These are phyloP conservation scores for Homarus americanus DNA, from an alignment of 1,140 invertebrate species.

Conservation along the genomic window DNA sequence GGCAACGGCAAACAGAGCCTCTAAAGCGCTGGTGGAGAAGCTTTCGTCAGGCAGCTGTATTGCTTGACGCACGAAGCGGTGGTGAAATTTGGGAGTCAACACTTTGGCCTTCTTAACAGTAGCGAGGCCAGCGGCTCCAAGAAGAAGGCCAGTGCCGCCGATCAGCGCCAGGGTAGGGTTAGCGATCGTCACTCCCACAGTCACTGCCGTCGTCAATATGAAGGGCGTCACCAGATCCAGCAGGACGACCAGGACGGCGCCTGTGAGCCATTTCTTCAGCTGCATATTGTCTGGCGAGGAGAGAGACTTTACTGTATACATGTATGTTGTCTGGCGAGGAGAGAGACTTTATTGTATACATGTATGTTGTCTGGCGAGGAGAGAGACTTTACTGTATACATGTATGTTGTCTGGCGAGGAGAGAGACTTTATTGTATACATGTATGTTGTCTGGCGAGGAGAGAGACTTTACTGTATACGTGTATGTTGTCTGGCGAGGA, in stretches of 20 bases:
- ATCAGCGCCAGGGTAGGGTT: constrained; percentile 5
- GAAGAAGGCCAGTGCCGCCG: constrained; percentile 26
- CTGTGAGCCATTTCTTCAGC: constrained; percentile 41
- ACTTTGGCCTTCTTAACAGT: background rate
- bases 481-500: no score
- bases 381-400: no score
- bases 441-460: no score
- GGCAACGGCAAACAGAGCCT: constrained; percentile 26
- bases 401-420: no score
- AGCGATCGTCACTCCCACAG: background rate
- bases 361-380: no score
- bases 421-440: no score
- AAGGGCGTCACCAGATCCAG: constrained; percentile 9
- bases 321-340: no score
- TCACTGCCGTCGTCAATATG: background rate
- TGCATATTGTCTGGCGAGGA: constrained; percentile 7
- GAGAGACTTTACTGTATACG: no score
- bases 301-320: background rate
- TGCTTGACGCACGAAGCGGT: background rate
- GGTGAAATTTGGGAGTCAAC: background rate
- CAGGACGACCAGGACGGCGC: background rate
- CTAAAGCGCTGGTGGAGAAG: constrained; percentile 4
- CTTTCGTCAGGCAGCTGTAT: background rate
- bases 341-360: no score
- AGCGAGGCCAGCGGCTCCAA: constrained; percentile 5